Conservation (phyloP, 2,113 vertebrate genomes). For the Pteropus alecto region DNA sequence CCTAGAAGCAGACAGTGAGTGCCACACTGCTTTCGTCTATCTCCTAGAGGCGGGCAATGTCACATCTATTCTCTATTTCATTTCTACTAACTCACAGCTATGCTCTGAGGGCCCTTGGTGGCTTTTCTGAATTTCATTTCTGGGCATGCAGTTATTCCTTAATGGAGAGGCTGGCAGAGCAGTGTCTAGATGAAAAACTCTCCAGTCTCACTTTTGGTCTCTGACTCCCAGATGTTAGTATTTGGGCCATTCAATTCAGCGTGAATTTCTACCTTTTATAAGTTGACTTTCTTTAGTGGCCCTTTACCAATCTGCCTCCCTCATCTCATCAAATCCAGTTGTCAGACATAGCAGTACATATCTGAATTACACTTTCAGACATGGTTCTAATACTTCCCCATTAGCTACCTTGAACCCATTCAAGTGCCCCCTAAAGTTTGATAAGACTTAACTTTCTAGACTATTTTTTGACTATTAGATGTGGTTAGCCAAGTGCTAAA, state of each 20-base stretch:
- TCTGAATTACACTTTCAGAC: not conserved
- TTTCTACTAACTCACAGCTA: not conserved
- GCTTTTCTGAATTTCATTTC: not conserved
- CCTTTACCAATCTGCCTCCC: not conserved
- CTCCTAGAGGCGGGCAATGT: not conserved
- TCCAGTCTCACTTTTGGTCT: not conserved
- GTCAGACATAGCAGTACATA: not conserved
- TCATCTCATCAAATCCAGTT: not conserved
- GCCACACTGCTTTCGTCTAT: not conserved
- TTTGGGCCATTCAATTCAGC: not conserved
- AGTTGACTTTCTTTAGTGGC: not conserved
- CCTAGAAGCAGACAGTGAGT: not conserved
- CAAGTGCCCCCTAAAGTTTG: not conserved
- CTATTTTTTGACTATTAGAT: not conserved
- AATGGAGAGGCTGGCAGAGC: not conserved
- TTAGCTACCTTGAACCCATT: not conserved
- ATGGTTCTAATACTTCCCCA: not conserved
- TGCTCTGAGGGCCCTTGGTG: not conserved
- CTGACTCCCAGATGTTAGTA: not conserved
- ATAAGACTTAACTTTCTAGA: not conserved
- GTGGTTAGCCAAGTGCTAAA: not conserved
- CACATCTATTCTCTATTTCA: not conserved
- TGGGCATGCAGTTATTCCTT: not conserved
- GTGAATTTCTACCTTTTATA: not conserved
- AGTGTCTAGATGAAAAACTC: not conserved